Evolutionary conservation across 1,140 invertebrate genomes (phyloP).

Genomic region (Wiebesia pumilae): DNA sequence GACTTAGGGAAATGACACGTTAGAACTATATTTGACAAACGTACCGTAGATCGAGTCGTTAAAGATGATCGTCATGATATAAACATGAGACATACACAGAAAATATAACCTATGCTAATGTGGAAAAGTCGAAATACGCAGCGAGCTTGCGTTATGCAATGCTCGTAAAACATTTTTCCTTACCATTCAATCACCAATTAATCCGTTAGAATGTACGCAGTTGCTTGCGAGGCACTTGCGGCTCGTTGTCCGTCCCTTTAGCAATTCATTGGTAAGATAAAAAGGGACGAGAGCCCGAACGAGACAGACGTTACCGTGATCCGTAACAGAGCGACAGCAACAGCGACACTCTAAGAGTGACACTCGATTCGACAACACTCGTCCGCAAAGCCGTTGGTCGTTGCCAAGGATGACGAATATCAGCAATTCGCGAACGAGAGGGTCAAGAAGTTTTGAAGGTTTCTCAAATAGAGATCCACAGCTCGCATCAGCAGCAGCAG

Average conservation of each 20-base stretch:
- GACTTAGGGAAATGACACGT: conserved; percentile 4
- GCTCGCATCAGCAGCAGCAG: too few relatives aligned
- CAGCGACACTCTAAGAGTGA: not conserved
- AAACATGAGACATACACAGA: conserved; percentile 36
- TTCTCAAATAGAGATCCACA: too few relatives aligned
- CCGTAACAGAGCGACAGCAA: conserved; percentile 36
- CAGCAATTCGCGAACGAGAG: conserved; percentile 5
- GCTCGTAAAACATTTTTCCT: conserved; percentile 3
- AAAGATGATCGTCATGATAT: conserved; percentile 21
- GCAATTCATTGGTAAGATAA: conserved; percentile 56
- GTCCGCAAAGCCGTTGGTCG: conserved; percentile 14
- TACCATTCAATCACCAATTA: conserved; percentile 46
- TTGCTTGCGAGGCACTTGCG: conserved; percentile 56
- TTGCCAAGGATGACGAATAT: conserved; percentile 45
- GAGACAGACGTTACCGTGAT: not conserved
- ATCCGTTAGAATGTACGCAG: conserved; percentile 54
- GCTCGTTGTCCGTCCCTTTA: conserved; percentile 49
- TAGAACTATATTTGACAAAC: not conserved
- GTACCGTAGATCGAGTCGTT: not conserved
- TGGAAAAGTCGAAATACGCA: conserved; percentile 21
- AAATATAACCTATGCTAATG: conserved; percentile 52
- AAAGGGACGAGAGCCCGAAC: conserved; percentile 20
- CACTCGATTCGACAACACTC: not conserved
- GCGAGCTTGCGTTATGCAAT: conserved; percentile 51
- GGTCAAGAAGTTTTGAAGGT: not conserved